phyloP scores from a whole-genome alignment of 2,888 invertebrate genomes.

The Plutella xylostella region DNA sequence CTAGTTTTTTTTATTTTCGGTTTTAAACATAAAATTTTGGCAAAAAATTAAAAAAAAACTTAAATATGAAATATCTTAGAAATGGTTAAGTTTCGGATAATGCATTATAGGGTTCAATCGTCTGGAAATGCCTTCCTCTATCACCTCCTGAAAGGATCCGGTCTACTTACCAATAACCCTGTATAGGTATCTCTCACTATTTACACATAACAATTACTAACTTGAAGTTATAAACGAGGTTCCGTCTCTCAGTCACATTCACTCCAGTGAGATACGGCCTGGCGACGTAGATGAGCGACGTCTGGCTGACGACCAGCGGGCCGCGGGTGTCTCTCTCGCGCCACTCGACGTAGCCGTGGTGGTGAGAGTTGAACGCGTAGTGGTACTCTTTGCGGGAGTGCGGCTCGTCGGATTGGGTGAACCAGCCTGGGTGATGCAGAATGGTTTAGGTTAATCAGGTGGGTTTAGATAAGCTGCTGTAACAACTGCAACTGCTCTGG shows the following conservation, averaged over 20 bases:
- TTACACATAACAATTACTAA: constrained; percentile 18
- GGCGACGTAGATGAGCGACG: constrained; percentile 82
- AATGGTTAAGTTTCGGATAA: too few species aligned
- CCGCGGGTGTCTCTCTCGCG: constrained; percentile 79
- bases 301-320: constrained; percentile 68
- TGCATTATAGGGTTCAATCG: too few species aligned
- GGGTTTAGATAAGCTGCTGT: neutral
- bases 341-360: constrained; percentile 86
- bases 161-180: too few species aligned
- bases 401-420: constrained; percentile 82
- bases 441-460: neutral
- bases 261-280: constrained; percentile 84
- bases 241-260: constrained; percentile 89
- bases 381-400: constrained; percentile 85
- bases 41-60: too few species aligned
- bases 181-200: too few species aligned
- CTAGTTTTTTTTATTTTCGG: too few species aligned
- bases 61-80: too few species aligned
- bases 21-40: too few species aligned
- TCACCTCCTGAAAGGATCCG: too few species aligned
- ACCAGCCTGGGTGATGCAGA: constrained; percentile 73
- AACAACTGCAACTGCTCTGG: too few species aligned
- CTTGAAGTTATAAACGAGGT: constrained; percentile 87
- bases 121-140: too few species aligned
- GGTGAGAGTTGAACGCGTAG: constrained; percentile 77